Evolutionary conservation across 2,888 invertebrate species (phyloP), one percentile per base, ranked within the genome.

Genomic region (Timema cristinae): DNA sequence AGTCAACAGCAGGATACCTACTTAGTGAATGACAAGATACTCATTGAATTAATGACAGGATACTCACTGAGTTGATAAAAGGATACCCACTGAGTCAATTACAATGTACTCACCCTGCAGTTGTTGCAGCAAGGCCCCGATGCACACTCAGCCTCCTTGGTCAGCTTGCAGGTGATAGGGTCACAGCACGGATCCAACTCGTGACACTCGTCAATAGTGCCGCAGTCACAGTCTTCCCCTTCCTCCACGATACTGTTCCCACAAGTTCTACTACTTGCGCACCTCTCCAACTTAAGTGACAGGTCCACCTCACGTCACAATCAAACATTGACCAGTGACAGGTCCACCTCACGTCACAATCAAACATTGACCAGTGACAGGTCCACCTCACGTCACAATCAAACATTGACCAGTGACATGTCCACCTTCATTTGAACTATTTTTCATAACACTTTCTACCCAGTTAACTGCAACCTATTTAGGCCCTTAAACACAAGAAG

Each of bases 221-320:
- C 98, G 82, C 98, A 98, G 85, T 99, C 98, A 81, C 98, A 99
- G 82, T 98, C 95, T 84, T 99, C 98, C 67, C 94, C 97, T 77
- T 93, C 93, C 80, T 99, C 98, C 70, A 98, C 89, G 72, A 94
- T 87, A 75, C 93, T 93, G 85, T 99, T 98, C 77, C 98, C 98
- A 84, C 98, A 99, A 76, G 91, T 90, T 78, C 93, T n/a, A n/a
- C n/a, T n/a, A n/a, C n/a, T n/a, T 88, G 78, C 90, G 88, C 76
- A 78, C 77, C 56, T 77, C 77, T 77, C 77, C 56, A 72, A 51
- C 73, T 73, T 49, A 61, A 59, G 50, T 71, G 48, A 63, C 61
- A 32, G 32, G 11, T n/a, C 52, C 32, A 54, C 54, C 54, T 54
- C 54, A n/a, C n/a, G 54, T n/a, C 54, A 11, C 11, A 11, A 11